Percentiles rank a stretch among this genome's conserved stretches.
Conservation (phyloP, 1,140 invertebrate species). For the Pollicipes pollicipes region DNA sequence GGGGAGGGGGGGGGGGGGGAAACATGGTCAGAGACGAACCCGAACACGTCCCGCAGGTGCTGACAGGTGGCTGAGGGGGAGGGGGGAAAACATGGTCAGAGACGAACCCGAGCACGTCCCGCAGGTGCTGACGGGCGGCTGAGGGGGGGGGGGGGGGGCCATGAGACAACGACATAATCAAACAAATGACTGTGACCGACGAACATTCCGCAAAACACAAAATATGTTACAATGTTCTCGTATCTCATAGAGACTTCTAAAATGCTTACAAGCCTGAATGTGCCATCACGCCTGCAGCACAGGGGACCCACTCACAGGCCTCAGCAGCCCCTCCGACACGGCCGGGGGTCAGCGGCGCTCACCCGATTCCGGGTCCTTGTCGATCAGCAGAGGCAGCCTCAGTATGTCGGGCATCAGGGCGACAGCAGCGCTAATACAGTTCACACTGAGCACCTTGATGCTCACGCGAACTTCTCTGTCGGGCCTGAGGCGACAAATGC, state of each 20-base stretch:
- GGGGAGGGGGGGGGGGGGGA: too few species aligned
- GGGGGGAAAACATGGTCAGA: too few species aligned
- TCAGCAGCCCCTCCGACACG: background rate
- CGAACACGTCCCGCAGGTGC: background rate
- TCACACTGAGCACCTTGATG: conserved; percentile 59
- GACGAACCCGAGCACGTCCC: conserved; percentile 49
- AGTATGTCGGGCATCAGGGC: conserved; percentile 49
- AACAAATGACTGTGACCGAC: too few species aligned
- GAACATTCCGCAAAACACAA: too few species aligned
- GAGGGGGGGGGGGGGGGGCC: conserved; percentile 26
- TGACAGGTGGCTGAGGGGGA: background rate
- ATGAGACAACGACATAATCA: too few species aligned
- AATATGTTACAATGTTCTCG: too few species aligned
- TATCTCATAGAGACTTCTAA: too few species aligned
- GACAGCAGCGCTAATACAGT: conserved; percentile 48
- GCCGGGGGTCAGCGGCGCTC: too few species aligned
- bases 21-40: too few species aligned
- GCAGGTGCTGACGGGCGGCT: conserved; percentile 30
- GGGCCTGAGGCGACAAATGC: conserved; percentile 32
- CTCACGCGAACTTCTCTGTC: conserved; percentile 57
- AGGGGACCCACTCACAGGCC: too few species aligned
- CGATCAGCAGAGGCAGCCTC: conserved; percentile 33
- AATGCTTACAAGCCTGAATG: too few species aligned
- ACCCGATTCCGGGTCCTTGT: conserved; percentile 13
- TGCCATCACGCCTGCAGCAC: too few species aligned